Base-by-base conservation (phyloP, 2,888 invertebrate genomes). In the Hyles lineata region DNA sequence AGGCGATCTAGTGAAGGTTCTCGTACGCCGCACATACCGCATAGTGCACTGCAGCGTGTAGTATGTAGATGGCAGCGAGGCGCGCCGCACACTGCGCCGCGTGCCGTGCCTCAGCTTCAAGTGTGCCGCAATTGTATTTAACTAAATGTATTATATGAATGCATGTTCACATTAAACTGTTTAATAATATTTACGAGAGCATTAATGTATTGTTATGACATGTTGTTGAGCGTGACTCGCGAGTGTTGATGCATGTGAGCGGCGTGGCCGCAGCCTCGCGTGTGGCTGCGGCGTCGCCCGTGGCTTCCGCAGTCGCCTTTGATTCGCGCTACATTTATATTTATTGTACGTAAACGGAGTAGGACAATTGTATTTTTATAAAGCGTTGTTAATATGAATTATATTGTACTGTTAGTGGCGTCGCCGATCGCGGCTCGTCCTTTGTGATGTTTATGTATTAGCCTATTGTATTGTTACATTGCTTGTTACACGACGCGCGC, bases 291-390 rank as follows among this genome's bases (percentile, higher is more conserved):
- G 58, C 21, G 43, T 17, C 43, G 25, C 8, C 17, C 19, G 7
- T 15, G 25, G 19, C 15, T 25, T 43, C 61, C 19, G 63, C 63
- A 43, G 43, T 23, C 11, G 63, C 63, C n/a, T 67, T 67, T 50
- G 23, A 50, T 67, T 67, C 43, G 43, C 23, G 7, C 43, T 67
- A 50, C 23, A 23, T 35, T 67, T 5, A 17, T 67, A 17, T 60
- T 43, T n/a, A 4, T 35, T 21, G 23, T n/a, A 55, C 43, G 50
- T 50, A 43, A 63, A 8, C 50, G 23, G 50, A 67, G 43, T 71
- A 59, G 60, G 6, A 70, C 23, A 60, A 71, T 60, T 73, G 72
- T 75, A 75, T 75, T 75, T 75, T 75, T 75, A 52, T 73, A 75
- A 70, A 67, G 52, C 70, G 72, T 73, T 74, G 74, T 74, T 67